These are phyloP conservation scores for Geodia barretti DNA, from an alignment of 37 sponge, comb jelly and placozoan genomes.

Conservation along the genomic window DNA sequence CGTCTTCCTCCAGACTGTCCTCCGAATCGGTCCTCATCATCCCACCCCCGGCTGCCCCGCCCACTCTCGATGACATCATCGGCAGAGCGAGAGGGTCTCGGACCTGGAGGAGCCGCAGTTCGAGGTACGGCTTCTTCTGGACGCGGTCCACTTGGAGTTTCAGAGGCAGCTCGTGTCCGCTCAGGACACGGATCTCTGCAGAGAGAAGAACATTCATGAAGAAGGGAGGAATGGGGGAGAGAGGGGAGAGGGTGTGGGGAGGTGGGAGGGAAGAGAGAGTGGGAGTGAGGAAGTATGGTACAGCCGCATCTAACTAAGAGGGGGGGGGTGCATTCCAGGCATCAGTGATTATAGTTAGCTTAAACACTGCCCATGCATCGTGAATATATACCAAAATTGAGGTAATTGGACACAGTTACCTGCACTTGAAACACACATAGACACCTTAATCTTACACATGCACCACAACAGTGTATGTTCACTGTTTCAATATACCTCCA, in stretches of 20 bases:
- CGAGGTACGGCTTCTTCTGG: constrained; percentile 33
- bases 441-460: neutral
- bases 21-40: constrained; percentile 34
- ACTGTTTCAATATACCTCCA: constrained; percentile 39
- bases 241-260: no score
- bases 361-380: neutral
- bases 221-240: no score
- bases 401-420: neutral
- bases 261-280: no score
- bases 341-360: neutral
- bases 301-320: no score
- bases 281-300: no score
- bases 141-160: constrained; percentile 64
- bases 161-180: constrained; percentile 56
- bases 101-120: constrained; percentile 67
- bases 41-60: neutral
- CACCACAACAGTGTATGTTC: neutral
- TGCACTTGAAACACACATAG: neutral
- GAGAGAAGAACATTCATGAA: no score
- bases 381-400: neutral
- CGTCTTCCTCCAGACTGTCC: constrained; percentile 28
- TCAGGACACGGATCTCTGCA: constrained; percentile 45
- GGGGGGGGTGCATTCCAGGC: neutral
- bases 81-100: constrained; percentile 19
- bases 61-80: neutral